Base-by-base conservation (phyloP, 2,797 vertebrate genomes). In the Macrochelys suwanniensis region DNA sequence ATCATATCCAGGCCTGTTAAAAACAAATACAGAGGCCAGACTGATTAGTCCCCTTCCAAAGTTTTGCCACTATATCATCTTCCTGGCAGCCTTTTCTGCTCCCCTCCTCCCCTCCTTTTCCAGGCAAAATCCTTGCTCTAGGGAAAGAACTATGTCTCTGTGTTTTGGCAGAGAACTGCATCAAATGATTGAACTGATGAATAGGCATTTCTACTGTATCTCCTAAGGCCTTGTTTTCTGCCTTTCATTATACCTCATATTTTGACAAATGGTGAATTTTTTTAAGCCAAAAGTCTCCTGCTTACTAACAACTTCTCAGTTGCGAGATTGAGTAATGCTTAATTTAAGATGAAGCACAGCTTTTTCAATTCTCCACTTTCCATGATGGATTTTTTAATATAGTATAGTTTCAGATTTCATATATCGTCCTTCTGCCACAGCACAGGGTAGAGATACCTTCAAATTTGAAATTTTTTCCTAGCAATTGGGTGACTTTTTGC, bases 161-260 rank as follows among this genome's bases (percentile, higher is more conserved):
- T 92, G 61, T 87, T 74, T 90, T 86, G 88, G 56, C 80, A 84
- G 37, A 71, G 85, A 89, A 92, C 65, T 84, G 68, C 78, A 89
- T 95, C 81, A 88, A 91, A 89, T 0, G n/a, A 42, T 61, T 45
- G 25, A 89, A 68, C 84, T 92, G 84, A 87, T 76, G 93, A 76
- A 89, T 54, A 84, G 33, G 4, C 31, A 21, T 84, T 87, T 89
- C 78, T 96, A 53, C 59, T 89, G 59, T 89, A 80, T 89, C 81
- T 96, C 61, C 57, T 87, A 89, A 59, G 59, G 51, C 21, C 74
- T 93, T 89, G 65, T 93, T 87, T 74, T 94, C 89, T 93, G 21
- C 94, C 93, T 94, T 71, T 80, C 37, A 11, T 84, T 7, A 59
- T 81, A 92, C 74, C 89, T 95, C 37, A 8, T 84, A 80, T 94